Conservation (phyloP, 35 echinoderm and acorn worm species). For the Heliocidaris tuberculata region DNA sequence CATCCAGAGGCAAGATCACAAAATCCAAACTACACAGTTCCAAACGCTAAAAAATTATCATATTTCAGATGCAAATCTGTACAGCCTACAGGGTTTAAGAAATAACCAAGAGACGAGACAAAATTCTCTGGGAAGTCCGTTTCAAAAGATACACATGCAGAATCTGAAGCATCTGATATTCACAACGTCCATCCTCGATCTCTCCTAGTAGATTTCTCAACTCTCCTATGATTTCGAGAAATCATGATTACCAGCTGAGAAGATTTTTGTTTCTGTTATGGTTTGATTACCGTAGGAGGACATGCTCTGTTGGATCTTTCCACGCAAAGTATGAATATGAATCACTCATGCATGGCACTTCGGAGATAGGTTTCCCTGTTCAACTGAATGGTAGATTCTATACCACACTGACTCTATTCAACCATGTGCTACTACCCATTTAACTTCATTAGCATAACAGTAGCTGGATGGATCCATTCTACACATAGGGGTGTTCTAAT, state of each 20-base stretch:
- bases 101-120: neutral
- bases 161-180: neutral
- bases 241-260: neutral
- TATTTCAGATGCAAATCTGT: neutral
- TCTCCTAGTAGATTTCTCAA: neutral
- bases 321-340: neutral
- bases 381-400: neutral
- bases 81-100: neutral
- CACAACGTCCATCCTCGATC: neutral
- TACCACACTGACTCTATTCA: neutral
- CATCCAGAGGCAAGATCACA: neutral
- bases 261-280: neutral
- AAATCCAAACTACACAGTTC: neutral
- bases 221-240: neutral
- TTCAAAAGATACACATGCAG: neutral
- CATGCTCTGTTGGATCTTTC: neutral
- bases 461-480: conserved; percentile 29
- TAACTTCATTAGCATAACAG: neutral
- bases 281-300: neutral
- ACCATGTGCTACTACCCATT: conserved; percentile 24
- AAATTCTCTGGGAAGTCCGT: neutral
- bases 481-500: neutral
- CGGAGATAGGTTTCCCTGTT: neutral
- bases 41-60: neutral
- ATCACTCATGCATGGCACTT: neutral